Evolutionary conservation across 2,113 vertebrate species (phyloP).

Genomic region (Crotophaga sulcirostris): DNA sequence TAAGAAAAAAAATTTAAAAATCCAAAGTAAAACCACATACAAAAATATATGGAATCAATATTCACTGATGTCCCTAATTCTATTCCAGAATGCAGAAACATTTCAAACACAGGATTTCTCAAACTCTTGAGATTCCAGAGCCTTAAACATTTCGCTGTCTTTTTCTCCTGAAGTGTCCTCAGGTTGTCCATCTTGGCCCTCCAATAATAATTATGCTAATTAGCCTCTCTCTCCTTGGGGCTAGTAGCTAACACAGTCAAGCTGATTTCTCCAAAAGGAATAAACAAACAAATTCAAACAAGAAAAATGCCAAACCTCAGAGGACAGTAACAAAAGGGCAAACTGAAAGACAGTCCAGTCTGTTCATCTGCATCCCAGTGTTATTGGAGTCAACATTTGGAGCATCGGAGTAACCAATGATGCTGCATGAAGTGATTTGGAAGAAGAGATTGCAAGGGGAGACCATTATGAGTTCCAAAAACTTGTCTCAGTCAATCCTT

Average conservation of each 20-base stretch:
- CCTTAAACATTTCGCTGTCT: not conserved
- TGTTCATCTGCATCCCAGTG: not conserved
- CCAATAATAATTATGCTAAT: not conserved
- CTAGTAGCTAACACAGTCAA: not conserved
- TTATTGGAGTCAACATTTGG: not conserved
- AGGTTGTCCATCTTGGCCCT: not conserved
- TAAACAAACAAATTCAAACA: not conserved
- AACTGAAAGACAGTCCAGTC: not conserved
- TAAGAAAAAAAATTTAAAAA: not conserved
- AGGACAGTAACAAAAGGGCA: not conserved
- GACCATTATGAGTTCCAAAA: not conserved
- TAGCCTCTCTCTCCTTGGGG: not conserved
- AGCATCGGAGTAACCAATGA: not conserved
- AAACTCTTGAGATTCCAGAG: not conserved
- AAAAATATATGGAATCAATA: not conserved
- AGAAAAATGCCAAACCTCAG: not conserved
- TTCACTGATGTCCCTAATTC: not conserved
- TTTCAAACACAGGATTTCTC: not conserved
- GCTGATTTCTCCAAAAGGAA: conserved; percentile 8
- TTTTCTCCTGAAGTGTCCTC: not conserved
- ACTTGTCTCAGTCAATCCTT: not conserved
- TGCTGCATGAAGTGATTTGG: not conserved
- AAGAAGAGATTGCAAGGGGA: not conserved
- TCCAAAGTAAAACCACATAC: not conserved
- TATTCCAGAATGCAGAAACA: not conserved